A percentile compares a stretch with the other conserved stretches of the same genome.
phyloP scores from a whole-genome alignment of 2,888 invertebrate species.

The Xestia c-nigrum region DNA sequence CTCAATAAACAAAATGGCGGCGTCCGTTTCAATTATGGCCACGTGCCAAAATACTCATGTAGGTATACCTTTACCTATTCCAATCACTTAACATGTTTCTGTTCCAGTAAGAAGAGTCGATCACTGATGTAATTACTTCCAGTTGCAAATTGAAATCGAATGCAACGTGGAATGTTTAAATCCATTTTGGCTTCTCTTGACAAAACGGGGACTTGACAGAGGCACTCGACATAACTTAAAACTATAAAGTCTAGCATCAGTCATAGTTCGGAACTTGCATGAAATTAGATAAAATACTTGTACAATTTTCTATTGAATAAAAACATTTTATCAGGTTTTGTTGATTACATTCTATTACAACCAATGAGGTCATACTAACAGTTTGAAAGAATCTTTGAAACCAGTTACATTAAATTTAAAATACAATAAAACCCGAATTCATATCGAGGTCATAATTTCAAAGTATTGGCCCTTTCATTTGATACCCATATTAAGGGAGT shows the following conservation, averaged over 20 bases:
- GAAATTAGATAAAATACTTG: no score
- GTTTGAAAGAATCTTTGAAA: no score
- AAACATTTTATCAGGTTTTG: not conserved
- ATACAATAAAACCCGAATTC: no score
- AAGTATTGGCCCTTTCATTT: no score
- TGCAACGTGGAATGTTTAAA: conserved; percentile 19
- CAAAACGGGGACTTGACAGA: not conserved
- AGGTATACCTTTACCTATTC: not conserved
- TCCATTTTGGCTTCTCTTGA: conserved; percentile 19
- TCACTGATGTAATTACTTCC: not conserved
- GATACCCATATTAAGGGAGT: no score
- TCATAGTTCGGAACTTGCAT: no score
- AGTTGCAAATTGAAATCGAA: conserved; percentile 30
- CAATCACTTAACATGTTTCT: not conserved
- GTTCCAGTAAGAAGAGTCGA: not conserved
- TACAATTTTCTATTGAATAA: not conserved
- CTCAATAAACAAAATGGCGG: not conserved
- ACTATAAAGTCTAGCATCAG: not conserved
- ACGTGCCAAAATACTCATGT: not conserved
- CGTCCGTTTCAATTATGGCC: not conserved
- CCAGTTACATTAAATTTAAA: no score
- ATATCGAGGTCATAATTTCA: no score
- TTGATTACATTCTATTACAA: not conserved
- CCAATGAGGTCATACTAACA: not conserved
- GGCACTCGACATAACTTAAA: not conserved